phyloP scores from a whole-genome alignment of 2,888 invertebrate species.

The Thereva nobilitata region DNA sequence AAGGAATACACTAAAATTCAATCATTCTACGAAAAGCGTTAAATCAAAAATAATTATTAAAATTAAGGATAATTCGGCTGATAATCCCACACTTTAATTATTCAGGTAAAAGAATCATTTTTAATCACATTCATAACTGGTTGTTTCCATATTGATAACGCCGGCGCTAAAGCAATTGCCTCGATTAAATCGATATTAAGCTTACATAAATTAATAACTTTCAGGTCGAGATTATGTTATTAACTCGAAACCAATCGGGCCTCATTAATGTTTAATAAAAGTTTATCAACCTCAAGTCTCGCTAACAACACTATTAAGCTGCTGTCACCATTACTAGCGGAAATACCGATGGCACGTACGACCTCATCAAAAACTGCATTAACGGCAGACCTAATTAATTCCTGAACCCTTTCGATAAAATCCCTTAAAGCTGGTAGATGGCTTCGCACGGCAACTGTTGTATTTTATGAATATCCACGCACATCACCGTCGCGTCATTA shows the following conservation, averaged over 20 bases:
- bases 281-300: conserved; percentile 31
- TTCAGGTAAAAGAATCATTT: too few relatives aligned
- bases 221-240: conserved; percentile 26
- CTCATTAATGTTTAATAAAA: conserved; percentile 21
- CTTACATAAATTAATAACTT: conserved; percentile 16
- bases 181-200: conserved; percentile 20
- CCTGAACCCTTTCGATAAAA: conserved; percentile 22
- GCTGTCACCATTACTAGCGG: conserved; percentile 17
- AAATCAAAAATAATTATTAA: too few relatives aligned
- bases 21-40: too few relatives aligned
- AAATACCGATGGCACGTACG: conserved; percentile 31
- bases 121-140: too few relatives aligned
- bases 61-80: too few relatives aligned
- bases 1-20: too few relatives aligned
- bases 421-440: conserved; percentile 25
- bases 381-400: conserved; percentile 29
- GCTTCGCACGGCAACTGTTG: conserved; percentile 26
- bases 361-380: conserved; percentile 29
- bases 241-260: conserved; percentile 29
- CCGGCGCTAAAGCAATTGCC: conserved; percentile 28
- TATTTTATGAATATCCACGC: conserved; percentile 31
- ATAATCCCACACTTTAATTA: too few relatives aligned
- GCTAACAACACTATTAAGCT: conserved; percentile 32
- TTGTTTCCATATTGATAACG: neutral
- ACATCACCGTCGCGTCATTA: conserved; percentile 3